phyloP scores from a whole-genome alignment of 1,140 invertebrate genomes.

The Myzus persicae region DNA sequence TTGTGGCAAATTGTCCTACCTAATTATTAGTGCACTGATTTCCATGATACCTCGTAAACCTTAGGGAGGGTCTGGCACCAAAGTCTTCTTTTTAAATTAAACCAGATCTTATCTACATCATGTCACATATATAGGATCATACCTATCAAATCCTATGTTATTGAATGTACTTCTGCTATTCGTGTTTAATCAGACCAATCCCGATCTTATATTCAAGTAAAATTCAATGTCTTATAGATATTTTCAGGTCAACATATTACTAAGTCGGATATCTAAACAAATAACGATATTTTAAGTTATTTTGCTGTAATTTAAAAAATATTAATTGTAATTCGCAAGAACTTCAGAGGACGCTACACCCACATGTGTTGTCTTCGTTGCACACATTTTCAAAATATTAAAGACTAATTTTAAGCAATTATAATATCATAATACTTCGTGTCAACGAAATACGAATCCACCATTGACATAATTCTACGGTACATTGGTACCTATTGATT shows the following conservation, averaged over 20 bases:
- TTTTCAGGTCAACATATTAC: not conserved
- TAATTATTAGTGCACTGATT: no score
- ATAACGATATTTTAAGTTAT: not conserved
- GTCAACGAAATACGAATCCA: not conserved
- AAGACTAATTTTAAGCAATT: not conserved
- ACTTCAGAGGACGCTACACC: no score
- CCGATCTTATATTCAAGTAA: not conserved
- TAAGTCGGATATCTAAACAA: no score
- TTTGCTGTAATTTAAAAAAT: not conserved
- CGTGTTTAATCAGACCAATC: not conserved
- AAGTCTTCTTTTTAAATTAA: no score
- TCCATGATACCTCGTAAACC: no score
- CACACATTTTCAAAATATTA: not conserved
- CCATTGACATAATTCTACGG: not conserved
- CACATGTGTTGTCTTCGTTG: no score
- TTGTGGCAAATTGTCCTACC: no score
- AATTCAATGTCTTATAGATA: not conserved
- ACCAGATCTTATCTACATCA: no score
- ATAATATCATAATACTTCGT: not conserved
- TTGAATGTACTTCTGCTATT: not conserved
- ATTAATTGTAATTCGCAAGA: not conserved
- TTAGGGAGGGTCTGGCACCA: no score
- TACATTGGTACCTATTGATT: not conserved
- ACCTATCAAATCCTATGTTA: not conserved
- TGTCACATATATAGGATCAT: no score